Base-by-base conservation (phyloP, 2,888 invertebrate genomes). In the Laspeyria flexula region DNA sequence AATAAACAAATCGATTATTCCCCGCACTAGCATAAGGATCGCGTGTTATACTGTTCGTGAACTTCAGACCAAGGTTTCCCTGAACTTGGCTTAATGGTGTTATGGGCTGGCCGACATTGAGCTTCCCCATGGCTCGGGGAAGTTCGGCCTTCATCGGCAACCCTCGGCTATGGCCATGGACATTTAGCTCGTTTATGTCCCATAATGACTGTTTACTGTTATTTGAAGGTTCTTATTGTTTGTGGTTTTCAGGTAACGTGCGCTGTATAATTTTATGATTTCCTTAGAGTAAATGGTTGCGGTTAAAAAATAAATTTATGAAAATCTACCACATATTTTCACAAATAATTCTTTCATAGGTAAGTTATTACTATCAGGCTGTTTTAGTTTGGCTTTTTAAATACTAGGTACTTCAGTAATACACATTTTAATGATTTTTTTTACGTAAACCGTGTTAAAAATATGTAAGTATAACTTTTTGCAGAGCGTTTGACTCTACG, bases 1-100 rank as follows among this genome's bases (percentile, higher is more conserved):
- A 65, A 60, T 39, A 44, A 48, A 55, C 30, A 30, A 40, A 23
- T 51, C 60, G 48, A 56, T 60, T 39, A 7, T 42, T 15, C 42
- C 33, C 46, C 55, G 29, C 35, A 18, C 31, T 40, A 40, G 40
- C 30, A 47, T 18, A 7, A 6, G 11, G 33, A 42, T 71, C 52
- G 68, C 71, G 69, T 67, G 71, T 55, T 64, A 6, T 9, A 7
- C 16, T 43, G 67, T 41, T 66, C 67, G 34, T 67, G 67, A 67
- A 67, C 67, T 67, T 67, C 71, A 57, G 35, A 35, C 47, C 47
- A 66, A 70, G 67, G 71, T 41, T 56, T 27, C 54, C 48, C 50
- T 66, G 67, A 70, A 70, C 71, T 66, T 70, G 66, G 35, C 35
- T 15, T 66, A 67, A 63, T 59, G 52, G 31, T 41, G 47, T 4